phyloP scores from a whole-genome alignment of 2,113 vertebrate species.

The Aplodontia rufa region DNA sequence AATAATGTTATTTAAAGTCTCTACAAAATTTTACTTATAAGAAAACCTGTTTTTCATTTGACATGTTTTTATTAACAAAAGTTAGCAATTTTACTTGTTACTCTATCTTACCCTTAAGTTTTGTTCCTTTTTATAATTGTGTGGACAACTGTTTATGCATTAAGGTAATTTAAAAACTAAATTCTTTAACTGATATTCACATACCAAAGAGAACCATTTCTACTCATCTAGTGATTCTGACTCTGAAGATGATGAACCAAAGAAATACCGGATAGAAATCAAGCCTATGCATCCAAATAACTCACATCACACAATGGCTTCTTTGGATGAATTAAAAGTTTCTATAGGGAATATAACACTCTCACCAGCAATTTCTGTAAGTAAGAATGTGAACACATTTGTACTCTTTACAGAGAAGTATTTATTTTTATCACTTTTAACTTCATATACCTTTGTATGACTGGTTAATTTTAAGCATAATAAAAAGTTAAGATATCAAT shows the following conservation, averaged over 20 bases:
- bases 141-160: conserved; percentile 21
- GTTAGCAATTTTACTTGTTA: conserved; percentile 8
- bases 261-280: conserved; percentile 96
- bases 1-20: conserved; percentile 27
- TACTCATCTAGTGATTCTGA: conserved; percentile 97
- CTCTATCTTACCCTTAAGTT: conserved; percentile 19
- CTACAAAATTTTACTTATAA: conserved; percentile 36
- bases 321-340: conserved; percentile 95
- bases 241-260: conserved; percentile 94
- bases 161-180: conserved; percentile 29
- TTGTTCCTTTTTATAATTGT: conserved; percentile 16
- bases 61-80: conserved; percentile 53
- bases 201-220: conserved; percentile 98
- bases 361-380: conserved; percentile 92
- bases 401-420: not conserved
- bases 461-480: conserved; percentile 13
- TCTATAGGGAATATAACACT: conserved; percentile 96
- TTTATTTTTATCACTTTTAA: not conserved
- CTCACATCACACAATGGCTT: conserved; percentile 90
- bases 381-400: conserved; percentile 68
- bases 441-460: not conserved
- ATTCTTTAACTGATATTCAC: conserved; percentile 90
- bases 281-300: conserved; percentile 95
- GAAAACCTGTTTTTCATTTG: conserved; percentile 39
- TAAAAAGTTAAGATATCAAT: not conserved